Base-by-base conservation (phyloP, 64 coral and sea anemone species). In the Catalaphyllia jardinei region DNA sequence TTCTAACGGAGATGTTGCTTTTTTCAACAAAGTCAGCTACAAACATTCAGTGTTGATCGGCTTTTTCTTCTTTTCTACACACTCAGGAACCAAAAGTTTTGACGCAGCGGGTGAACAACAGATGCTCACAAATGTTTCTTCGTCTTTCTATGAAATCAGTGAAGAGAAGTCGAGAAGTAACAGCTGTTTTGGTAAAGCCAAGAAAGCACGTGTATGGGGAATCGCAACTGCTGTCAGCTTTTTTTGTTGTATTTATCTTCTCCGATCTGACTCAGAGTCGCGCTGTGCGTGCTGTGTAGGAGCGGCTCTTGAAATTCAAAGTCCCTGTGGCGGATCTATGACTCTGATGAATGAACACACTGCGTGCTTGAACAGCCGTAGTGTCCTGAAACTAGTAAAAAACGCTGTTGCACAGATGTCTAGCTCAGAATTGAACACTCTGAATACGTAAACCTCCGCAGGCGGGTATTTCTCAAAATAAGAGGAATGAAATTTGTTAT, bases 111-210 rank as follows among this genome's bases (percentile, higher is more conserved):
- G 42, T 62, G 25, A 12, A 14, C 13, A 82, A 18, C 55, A 35
- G 59, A 46, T 18, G 38, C 35, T 25, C 80, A 83, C 81, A 85
- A 63, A 69, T 85, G 63, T 85, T 62, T 22, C 54, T 85, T 85
- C 33, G 17, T 22, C 33, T 4, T 33, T 14, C 17, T 31, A 65
- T 69, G 24, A 46, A 46, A 5, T 5, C 10, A 83, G 29, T 83
- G 79, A 16, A 9, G 30, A 29, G 62, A 25, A 67, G 2, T 85
- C 19, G 39, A 10, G 71, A 27, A 67, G 4, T 7, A 67, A 85
- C 81, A 85, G 81, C 81, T 85, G 81, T 31, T 22, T 25, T 10
- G 4, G 7, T 3, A 1, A 1, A 61, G 60, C 61, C 24, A 46
- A 10, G 19, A 1, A 20, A 85, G 60, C 81, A 85, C 81, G 81